Percentiles rank a stretch among this genome's conserved stretches.
phyloP scores from a whole-genome alignment of 1,140 invertebrate species.

The Harpegnathos saltator region DNA sequence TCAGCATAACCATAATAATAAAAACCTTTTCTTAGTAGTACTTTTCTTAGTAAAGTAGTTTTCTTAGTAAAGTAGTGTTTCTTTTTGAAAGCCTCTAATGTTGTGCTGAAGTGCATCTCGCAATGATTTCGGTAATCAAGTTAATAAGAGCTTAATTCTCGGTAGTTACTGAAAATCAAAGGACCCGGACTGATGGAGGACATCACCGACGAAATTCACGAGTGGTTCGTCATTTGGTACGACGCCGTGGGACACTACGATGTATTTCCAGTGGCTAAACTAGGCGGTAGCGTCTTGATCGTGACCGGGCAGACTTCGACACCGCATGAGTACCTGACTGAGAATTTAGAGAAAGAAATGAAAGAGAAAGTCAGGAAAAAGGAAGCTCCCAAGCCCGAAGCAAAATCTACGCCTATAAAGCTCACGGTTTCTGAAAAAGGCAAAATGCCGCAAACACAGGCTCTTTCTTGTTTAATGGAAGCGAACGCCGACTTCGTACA shows the following conservation, averaged over 20 bases:
- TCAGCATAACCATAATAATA: not conserved
- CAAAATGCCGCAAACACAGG: slow-evolving; percentile 78
- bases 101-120: too few relatives aligned
- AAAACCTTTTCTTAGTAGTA: too few relatives aligned
- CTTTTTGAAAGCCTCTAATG: too few relatives aligned
- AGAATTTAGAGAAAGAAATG: slow-evolving; percentile 67
- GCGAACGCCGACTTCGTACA: slow-evolving; percentile 82
- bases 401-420: slow-evolving; percentile 44
- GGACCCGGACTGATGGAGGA: slow-evolving; percentile 89
- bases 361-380: slow-evolving; percentile 40
- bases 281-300: slow-evolving; percentile 86
- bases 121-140: too few relatives aligned
- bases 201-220: slow-evolving; percentile 89
- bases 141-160: not conserved
- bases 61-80: too few relatives aligned
- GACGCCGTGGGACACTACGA: slow-evolving; percentile 85
- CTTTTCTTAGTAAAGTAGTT: too few relatives aligned
- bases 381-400: slow-evolving; percentile 46
- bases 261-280: slow-evolving; percentile 85
- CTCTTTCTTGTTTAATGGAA: slow-evolving; percentile 77
- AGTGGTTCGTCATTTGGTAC: slow-evolving; percentile 89
- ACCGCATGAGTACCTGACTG: slow-evolving; percentile 85
- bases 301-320: slow-evolving; percentile 86
- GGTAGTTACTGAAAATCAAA: slow-evolving; percentile 83
- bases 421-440: slow-evolving; percentile 33